Percentiles rank a stretch among this genome's conserved stretches.
Conservation (phyloP, 2,113 vertebrate species). For the Proterorhinus semilunaris region DNA sequence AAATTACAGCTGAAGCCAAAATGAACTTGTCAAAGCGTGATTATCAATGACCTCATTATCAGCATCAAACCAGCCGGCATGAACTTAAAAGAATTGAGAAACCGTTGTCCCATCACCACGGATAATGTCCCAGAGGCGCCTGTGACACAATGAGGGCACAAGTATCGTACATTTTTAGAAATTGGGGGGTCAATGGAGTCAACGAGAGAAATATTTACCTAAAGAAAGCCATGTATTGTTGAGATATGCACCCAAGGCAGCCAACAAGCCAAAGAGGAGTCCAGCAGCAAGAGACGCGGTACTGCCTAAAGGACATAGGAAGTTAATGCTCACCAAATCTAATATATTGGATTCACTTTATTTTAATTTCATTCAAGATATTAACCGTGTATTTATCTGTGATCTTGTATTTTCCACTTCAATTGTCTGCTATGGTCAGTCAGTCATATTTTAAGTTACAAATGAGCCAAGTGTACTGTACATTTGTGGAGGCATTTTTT, state of each 20-base stretch:
- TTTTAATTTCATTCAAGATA: too few species aligned
- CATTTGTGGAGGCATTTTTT: too few species aligned
- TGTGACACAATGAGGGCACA: slow-evolving; percentile 23
- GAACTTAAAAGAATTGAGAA: slow-evolving; percentile 87
- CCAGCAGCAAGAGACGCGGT: slow-evolving; percentile 84
- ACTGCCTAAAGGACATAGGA: slow-evolving; percentile 75
- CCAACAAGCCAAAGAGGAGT: slow-evolving; percentile 84
- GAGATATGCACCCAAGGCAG: slow-evolving; percentile 84
- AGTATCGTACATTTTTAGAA: background rate
- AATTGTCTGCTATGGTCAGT: too few species aligned
- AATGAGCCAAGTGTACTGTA: too few species aligned
- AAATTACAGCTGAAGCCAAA: slow-evolving; percentile 3
- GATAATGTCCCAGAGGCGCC: slow-evolving; percentile 84
- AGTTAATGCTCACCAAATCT: too few species aligned
- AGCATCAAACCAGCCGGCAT: slow-evolving; percentile 92
- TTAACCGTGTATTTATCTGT: too few species aligned
- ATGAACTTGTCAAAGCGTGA: background rate
- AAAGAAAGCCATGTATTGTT: slow-evolving; percentile 86
- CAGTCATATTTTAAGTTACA: too few species aligned
- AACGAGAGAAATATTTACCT: slow-evolving; percentile 68
- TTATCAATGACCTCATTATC: slow-evolving; percentile 79
- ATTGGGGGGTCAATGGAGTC: background rate
- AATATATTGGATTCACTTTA: too few species aligned
- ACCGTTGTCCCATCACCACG: slow-evolving; percentile 87
- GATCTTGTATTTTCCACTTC: too few species aligned